These are phyloP conservation scores for Pedicia rivosa DNA, from an alignment of 2,888 invertebrate genomes.

Conservation along the genomic window DNA sequence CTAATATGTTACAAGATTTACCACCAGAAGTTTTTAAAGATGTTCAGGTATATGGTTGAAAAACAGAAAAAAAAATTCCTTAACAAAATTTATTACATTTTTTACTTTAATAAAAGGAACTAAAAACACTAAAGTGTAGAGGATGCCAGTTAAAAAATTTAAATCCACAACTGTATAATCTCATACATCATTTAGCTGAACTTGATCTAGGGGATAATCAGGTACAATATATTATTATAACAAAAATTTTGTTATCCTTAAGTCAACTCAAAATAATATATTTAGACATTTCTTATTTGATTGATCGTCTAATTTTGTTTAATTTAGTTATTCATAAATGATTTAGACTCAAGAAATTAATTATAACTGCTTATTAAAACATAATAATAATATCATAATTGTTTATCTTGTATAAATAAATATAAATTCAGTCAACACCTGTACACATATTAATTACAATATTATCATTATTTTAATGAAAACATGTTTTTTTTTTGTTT, in stretches of 20 bases:
- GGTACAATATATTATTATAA: no score
- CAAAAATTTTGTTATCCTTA: no score
- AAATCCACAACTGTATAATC: slow-evolving; percentile 63
- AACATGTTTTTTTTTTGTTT: slow-evolving; percentile 5
- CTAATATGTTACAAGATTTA: slow-evolving; percentile 55
- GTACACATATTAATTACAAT: no score
- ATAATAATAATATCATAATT: no score
- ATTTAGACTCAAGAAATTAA: no score
- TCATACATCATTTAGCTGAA: slow-evolving; percentile 52
- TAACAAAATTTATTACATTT: background rate
- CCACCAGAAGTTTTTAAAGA: slow-evolving; percentile 68
- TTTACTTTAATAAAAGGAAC: slow-evolving; percentile 36
- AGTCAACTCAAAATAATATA: background rate
- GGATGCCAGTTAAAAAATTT: slow-evolving; percentile 54
- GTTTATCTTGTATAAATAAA: no score
- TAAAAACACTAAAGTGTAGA: slow-evolving; percentile 54
- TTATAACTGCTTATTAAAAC: no score
- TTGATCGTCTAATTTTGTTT: no score
- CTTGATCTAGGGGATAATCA: slow-evolving; percentile 63
- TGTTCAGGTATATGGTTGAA: slow-evolving; percentile 32
- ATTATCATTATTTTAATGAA: no score
- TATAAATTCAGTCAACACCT: no score
- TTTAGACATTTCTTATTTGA: no score
- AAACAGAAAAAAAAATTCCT: background rate
- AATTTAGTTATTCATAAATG: no score